phyloP scores from a whole-genome alignment of 2,113 vertebrate species.

The Hyaena hyaena region DNA sequence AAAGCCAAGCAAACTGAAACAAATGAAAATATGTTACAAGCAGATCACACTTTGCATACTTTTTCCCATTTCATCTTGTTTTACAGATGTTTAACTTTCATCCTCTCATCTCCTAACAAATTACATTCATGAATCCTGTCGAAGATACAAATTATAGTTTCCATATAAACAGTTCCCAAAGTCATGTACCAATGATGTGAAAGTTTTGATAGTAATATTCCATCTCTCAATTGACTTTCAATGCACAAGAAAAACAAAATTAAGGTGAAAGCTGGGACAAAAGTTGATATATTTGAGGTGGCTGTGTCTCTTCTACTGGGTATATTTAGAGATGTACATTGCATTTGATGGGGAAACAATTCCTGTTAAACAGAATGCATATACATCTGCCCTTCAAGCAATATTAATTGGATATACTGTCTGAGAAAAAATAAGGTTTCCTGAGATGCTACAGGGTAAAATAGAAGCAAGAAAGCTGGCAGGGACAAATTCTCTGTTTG shows the following conservation, averaged over 20 bases:
- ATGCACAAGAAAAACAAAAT: constrained; percentile 26
- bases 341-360: neutral
- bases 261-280: neutral
- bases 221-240: neutral
- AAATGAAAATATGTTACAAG: constrained; percentile 49
- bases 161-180: neutral
- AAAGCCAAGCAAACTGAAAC: constrained; percentile 50
- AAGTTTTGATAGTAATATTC: neutral
- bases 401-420: neutral
- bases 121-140: neutral
- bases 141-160: neutral
- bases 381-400: neutral
- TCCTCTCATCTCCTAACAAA: constrained; percentile 38
- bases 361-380: neutral
- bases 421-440: neutral
- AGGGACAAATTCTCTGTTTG: neutral
- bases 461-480: neutral
- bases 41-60: neutral
- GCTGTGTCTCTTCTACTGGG: neutral
- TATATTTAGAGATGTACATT: neutral
- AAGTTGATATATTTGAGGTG: neutral
- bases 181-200: neutral
- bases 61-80: constrained; percentile 44
- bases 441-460: neutral
- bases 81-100: constrained; percentile 46